Base-by-base conservation (phyloP, 2,888 invertebrate species). In the Diabrotica balteata region DNA sequence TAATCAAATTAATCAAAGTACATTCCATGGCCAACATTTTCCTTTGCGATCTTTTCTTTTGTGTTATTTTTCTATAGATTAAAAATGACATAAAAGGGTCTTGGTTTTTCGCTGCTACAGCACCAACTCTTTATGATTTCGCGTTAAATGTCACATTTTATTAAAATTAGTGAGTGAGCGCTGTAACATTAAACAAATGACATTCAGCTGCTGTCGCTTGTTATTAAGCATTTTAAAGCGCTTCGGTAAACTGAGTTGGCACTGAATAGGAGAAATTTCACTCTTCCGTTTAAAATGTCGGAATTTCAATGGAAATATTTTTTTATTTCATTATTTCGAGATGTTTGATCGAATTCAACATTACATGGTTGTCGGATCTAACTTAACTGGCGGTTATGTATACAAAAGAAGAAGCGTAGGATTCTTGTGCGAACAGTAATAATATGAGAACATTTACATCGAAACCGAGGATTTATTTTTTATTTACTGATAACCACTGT, bases 61-160 rank as follows among this genome's bases (percentile, higher is more conserved):
- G 32, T 47, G 10, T 54, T 42, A 54, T 54, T 32, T 42, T n/a
- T 54, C n/a, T 32, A 54, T 9, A 54, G n/a, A 54, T 43, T n/a
- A n/a, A 54, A 54, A 54, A 10, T 54, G 54, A 54, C 54, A 54
- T 54, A 43, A 54, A 54, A 10, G 54, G 10, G 43, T 5, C 17
- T 17, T n/a, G 17, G 45, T 17, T 1, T 11, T 55, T 55, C 59
- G 59, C 61, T 60, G 60, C 57, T 52, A 61, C 69, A 71, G 69
- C 74, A 72, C 72, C 69, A 71, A 73, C 73, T 75, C 76, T 77
- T 77, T 77, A 76, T 73, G 75, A 76, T 78, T 77, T 75, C 75
- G 73, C 72, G 76, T 73, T 79, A 78, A 79, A 79, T 79, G 79
- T 79, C 79, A 79, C 73, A 76, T 76, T 78, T 77, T 78, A 77